phyloP scores from a whole-genome alignment of 2,888 invertebrate genomes.

The Teinopalpus imperialis region DNA sequence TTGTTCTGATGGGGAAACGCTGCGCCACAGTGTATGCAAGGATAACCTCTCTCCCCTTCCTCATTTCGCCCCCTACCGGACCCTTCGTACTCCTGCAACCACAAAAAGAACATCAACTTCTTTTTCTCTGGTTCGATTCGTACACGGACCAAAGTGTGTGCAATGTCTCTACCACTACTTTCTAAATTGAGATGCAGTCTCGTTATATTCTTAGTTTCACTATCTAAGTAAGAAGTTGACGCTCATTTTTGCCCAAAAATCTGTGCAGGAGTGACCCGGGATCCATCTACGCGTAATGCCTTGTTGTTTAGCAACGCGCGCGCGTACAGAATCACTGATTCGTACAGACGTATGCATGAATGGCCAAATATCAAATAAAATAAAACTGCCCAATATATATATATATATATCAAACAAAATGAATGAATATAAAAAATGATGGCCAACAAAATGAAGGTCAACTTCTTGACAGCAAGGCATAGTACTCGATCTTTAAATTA shows the following conservation, averaged over 20 bases:
- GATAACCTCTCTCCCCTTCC: conserved; percentile 83
- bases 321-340: conserved; percentile 66
- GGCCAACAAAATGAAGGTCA: conserved; percentile 97
- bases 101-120: conserved; percentile 94
- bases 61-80: conserved; percentile 80
- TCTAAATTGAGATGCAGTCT: conserved; percentile 80
- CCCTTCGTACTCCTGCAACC: conserved; percentile 96
- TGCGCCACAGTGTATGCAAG: conserved; percentile 95
- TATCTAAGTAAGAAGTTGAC: conserved; percentile 90
- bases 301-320: conserved; percentile 72
- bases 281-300: conserved; percentile 74
- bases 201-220: conserved; percentile 63
- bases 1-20: conserved; percentile 95
- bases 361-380: conserved; percentile 73
- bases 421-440: conserved; percentile 87
- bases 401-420: conserved; percentile 79
- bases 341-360: conserved; percentile 65
- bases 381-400: conserved; percentile 75
- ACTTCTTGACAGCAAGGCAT: conserved; percentile 93
- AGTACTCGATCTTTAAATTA: conserved; percentile 71
- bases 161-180: conserved; percentile 77
- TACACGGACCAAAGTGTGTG: conserved; percentile 71
- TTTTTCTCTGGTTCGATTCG: conserved; percentile 82
- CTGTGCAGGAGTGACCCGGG: conserved; percentile 80
- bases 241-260: conserved; percentile 91